Conservation (phyloP, 2,797 vertebrate genomes). For the Octomys mimax region DNA sequence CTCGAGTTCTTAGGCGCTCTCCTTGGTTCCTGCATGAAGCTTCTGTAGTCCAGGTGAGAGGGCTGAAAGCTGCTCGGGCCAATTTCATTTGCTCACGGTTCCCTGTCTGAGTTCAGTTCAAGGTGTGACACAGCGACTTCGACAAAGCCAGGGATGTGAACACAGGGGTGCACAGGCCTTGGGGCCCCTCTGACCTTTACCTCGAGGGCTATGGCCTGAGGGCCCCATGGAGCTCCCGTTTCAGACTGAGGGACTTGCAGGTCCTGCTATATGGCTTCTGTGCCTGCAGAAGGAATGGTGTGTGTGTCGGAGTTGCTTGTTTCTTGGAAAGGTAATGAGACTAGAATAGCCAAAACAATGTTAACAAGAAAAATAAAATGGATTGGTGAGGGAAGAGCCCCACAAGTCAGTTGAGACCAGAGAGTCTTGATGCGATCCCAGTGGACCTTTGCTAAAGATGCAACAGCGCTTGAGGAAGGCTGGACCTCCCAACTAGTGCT, state of each 20-base stretch:
- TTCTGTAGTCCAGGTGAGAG: background rate
- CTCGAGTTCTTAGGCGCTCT: background rate
- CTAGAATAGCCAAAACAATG: background rate
- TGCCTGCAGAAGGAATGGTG: background rate
- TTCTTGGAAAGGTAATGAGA: background rate
- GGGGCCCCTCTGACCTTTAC: background rate
- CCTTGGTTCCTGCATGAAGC: background rate
- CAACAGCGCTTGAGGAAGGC: background rate
- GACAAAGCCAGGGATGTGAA: background rate
- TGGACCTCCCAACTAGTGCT: background rate
- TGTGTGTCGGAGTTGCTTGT: background rate
- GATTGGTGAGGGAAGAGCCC: background rate
- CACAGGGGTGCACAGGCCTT: background rate
- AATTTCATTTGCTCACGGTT: background rate
- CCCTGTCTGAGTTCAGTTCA: background rate
- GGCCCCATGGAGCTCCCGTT: fast-evolving
- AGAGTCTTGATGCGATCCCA: background rate
- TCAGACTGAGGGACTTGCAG: too few species aligned
- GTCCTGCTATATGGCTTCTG: background rate
- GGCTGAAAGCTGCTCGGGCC: background rate
- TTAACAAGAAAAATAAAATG: conserved; percentile 2
- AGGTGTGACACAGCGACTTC: background rate
- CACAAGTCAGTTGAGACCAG: background rate
- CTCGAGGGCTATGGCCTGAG: background rate
- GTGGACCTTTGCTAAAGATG: background rate